Base-by-base conservation (phyloP, 2,888 invertebrate species). In the Malthinus flaveolus region DNA sequence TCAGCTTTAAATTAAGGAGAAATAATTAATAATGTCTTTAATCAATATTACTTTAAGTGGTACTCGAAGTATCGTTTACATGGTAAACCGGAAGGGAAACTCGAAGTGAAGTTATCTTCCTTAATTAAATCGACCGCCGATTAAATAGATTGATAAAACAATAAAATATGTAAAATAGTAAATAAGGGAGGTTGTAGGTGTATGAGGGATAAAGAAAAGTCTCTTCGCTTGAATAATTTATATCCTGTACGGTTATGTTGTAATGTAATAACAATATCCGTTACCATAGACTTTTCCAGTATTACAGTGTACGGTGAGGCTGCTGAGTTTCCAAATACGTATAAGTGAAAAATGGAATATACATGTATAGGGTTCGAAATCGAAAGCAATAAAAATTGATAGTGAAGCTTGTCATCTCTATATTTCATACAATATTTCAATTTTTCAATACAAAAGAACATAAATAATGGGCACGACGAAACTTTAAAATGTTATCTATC, bases 271-370 rank as follows among this genome's bases (percentile, higher is more conserved):
- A 50, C 46, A 54, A 51, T 58, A 58, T 58, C 49, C 37, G 31
- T 59, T 32, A 37, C 37, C 45, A 46, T 37, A 49, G 23, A 46
- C 45, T 53, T 53, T 39, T 49, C 31, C 49, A 47, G 37, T 34
- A 31, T 23, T 39, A 48, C 37, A 42, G 49, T 48, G 47, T 53
- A 59, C 36, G 47, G 51, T 58, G 49, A 59, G 32, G 55, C 36
- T 37, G 32, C 32, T 37, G 47, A 15, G 31, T 42, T 53, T 23
- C 50, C 48, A 45, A 46, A 49, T 51, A 54, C 49, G 55, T 55
- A n/a, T n/a, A 60, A 56, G 60, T 60, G 60, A 60, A 56, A 60
- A 59, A 50, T 59, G 55, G 53, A 59, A 60, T 56, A 56, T 47
- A 55, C 49, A 59, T 49, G 49, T 39, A 36, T 46, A 44, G 33